phyloP scores from a whole-genome alignment of 2,113 vertebrate genomes.

The Electrona antarctica region DNA sequence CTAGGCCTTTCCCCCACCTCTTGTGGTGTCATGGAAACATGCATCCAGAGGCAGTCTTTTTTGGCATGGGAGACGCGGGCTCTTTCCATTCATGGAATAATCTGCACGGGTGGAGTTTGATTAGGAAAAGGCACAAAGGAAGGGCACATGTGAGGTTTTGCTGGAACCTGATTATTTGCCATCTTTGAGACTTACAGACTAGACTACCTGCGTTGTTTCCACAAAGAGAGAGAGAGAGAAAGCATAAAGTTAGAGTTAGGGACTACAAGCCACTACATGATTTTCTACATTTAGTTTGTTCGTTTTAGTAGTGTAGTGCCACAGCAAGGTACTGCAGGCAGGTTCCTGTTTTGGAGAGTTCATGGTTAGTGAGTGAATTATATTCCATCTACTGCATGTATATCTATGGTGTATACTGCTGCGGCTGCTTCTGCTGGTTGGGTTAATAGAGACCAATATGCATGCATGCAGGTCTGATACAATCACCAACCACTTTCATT shows the following conservation, averaged over 20 bases:
- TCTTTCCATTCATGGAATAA: constrained; percentile 52
- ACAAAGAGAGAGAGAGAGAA: too few relatives aligned
- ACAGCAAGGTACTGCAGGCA: neutral
- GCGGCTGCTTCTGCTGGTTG: too few relatives aligned
- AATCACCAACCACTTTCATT: too few relatives aligned
- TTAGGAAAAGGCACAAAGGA: constrained; percentile 24
- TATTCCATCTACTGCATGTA: neutral
- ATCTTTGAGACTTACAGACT: neutral
- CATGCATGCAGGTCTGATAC: too few relatives aligned
- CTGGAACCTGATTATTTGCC: constrained; percentile 10
- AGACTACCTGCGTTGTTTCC: too few relatives aligned
- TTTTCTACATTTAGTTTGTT: neutral
- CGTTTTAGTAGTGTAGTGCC: neutral
- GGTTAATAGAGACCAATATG: too few relatives aligned
- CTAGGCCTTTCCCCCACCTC: neutral
- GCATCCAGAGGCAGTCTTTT: constrained; percentile 20
- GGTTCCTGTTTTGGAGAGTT: constrained; percentile 40
- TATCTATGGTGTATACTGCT: too few relatives aligned
- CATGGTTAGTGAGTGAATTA: neutral
- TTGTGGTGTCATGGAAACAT: constrained; percentile 56
- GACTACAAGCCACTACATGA: too few relatives aligned
- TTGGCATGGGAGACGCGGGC: neutral
- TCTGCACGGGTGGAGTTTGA: constrained; percentile 24
- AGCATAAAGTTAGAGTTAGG: too few relatives aligned
- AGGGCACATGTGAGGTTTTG: constrained; percentile 32